Evolutionary conservation across 2,888 invertebrate genomes (phyloP).

Genomic region (Amphiduros pacificus): DNA sequence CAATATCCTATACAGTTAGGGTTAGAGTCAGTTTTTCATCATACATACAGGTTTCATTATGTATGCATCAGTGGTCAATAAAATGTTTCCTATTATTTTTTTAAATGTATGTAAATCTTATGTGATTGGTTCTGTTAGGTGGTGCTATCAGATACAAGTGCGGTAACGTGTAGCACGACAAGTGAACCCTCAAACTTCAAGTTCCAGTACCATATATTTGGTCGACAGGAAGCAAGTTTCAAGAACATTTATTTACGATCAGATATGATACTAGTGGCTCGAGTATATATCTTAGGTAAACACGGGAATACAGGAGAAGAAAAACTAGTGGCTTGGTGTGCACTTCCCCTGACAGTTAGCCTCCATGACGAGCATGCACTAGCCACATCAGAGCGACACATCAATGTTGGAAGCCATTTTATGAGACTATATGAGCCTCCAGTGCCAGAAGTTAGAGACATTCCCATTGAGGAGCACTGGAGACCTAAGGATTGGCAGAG

Average conservation of each 20-base stretch:
- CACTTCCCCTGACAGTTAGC: constrained; percentile 36
- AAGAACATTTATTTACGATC: constrained; percentile 45
- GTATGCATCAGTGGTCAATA: too few species aligned
- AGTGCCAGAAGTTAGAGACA: constrained; percentile 43
- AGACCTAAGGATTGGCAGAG: constrained; percentile 33
- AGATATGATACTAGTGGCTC: constrained; percentile 50
- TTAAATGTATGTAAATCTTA: too few species aligned
- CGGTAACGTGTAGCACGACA: constrained; percentile 54
- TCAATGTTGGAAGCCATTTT: background rate
- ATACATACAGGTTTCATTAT: too few species aligned
- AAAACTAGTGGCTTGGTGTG: constrained; percentile 51
- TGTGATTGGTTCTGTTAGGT: constrained; percentile 8
- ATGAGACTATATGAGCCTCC: constrained; percentile 35
- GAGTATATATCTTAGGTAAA: constrained; percentile 44
- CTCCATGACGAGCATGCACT: too few species aligned
- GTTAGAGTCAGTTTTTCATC: too few species aligned
- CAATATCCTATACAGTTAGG: too few species aligned
- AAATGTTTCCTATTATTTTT: too few species aligned
- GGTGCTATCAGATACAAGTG: constrained; percentile 47
- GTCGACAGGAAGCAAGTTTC: constrained; percentile 56
- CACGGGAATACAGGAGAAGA: constrained; percentile 35
- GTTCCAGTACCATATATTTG: constrained; percentile 54
- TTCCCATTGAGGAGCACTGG: constrained; percentile 38
- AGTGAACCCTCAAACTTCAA: constrained; percentile 52
- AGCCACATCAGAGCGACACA: too few species aligned